phyloP scores from a whole-genome alignment of 2,113 vertebrate genomes.

The Agelaius phoeniceus region DNA sequence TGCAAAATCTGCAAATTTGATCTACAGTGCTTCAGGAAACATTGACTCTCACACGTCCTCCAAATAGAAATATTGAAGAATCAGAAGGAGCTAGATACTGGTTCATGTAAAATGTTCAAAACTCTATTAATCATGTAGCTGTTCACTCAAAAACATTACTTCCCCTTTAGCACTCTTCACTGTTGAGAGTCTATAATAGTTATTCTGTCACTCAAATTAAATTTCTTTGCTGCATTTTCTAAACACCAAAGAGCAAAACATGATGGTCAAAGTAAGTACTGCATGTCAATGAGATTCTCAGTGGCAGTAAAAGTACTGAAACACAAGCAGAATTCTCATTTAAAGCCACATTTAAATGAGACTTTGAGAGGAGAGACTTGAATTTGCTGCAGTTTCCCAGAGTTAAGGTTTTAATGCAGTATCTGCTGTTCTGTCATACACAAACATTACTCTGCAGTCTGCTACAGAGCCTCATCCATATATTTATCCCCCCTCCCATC shows the following conservation, averaged over 20 bases:
- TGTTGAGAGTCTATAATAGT: neutral
- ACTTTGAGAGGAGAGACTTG: neutral
- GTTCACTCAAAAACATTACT: neutral
- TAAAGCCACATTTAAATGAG: neutral
- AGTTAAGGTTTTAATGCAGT: neutral
- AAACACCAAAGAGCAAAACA: neutral
- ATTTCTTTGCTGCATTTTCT: neutral
- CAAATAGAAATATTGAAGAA: neutral
- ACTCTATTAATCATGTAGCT: neutral
- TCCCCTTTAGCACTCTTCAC: neutral
- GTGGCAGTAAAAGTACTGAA: neutral
- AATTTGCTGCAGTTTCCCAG: neutral
- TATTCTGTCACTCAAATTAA: neutral
- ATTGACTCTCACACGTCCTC: neutral
- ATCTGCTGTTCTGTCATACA: neutral
- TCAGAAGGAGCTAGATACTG: neutral
- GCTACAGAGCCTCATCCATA: neutral
- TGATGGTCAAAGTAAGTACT: neutral
- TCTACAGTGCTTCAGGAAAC: neutral
- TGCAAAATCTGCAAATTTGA: neutral
- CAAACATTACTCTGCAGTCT: neutral
- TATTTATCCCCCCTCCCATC: neutral
- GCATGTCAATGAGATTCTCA: neutral
- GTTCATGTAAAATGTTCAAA: neutral
- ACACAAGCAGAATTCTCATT: neutral